Evolutionary conservation across 2,113 vertebrate species (phyloP).

Genomic region (Tragelaphus strepsiceros): DNA sequence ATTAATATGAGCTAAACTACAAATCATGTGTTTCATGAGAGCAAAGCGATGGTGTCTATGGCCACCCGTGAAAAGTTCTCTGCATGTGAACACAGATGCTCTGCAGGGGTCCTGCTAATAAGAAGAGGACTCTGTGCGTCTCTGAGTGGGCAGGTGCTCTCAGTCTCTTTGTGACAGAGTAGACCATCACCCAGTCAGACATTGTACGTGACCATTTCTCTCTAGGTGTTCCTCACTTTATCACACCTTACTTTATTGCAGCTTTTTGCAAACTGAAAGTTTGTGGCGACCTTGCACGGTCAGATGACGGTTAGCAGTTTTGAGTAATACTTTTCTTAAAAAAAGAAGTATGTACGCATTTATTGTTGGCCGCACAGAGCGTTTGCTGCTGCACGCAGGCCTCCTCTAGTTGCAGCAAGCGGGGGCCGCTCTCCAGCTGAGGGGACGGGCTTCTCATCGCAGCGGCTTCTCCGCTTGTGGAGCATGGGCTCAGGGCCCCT

Average conservation of each 20-base stretch:
- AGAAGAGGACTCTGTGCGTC: not conserved
- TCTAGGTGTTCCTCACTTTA: not conserved
- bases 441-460: not conserved
- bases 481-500: fast-evolving
- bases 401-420: not conserved
- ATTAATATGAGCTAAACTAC: not conserved
- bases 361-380: fast-evolving
- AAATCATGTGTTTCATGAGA: not conserved
- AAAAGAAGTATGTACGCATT: fast-evolving
- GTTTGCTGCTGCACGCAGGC: fast-evolving
- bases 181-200: not conserved
- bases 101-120: not conserved
- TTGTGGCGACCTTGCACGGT: not conserved
- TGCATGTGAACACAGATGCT: not conserved
- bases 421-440: not conserved
- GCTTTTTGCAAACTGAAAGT: not conserved
- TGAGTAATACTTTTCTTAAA: not conserved
- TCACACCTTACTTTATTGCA: not conserved
- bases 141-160: too few species aligned
- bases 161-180: not conserved
- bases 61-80: not conserved
- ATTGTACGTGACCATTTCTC: fast-evolving
- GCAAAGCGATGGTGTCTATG: too few species aligned
- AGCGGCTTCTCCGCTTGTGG: fast-evolving
- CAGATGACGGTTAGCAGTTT: not conserved